A percentile compares a stretch with the other conserved stretches of the same genome.
Evolutionary conservation across 2,113 vertebrate species (phyloP).

Genomic region (Halichoerus grypus): DNA sequence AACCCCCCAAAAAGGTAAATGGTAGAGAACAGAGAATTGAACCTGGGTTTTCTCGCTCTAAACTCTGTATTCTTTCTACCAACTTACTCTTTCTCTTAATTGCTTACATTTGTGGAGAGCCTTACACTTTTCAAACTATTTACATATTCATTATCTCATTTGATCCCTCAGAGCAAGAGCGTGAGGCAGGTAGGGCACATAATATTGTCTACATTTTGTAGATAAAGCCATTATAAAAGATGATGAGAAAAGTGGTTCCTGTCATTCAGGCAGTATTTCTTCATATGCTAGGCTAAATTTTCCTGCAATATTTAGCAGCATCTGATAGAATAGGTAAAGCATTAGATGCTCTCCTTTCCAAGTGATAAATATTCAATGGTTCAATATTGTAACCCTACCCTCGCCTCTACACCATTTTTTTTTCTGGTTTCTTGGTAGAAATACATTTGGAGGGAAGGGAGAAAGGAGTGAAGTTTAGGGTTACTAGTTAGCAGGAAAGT

Average conservation of each 20-base stretch:
- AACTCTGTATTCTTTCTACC: not conserved
- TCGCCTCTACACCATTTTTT: not conserved
- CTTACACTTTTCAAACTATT: conserved; percentile 30
- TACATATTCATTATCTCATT: conserved; percentile 64
- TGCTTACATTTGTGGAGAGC: conserved; percentile 9
- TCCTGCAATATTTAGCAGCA: conserved; percentile 48
- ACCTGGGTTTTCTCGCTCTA: not conserved
- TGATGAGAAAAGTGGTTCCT: conserved; percentile 70
- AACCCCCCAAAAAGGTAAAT: not conserved
- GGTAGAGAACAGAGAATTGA: not conserved
- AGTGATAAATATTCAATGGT: conserved; percentile 6
- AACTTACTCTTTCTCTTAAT: not conserved
- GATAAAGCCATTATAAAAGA: conserved; percentile 70
- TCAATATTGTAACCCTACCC: not conserved
- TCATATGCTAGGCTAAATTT: conserved; percentile 7
- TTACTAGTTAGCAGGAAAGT: not conserved
- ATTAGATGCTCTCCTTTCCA: not conserved
- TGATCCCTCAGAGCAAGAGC: conserved; percentile 12
- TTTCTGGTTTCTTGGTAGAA: not conserved
- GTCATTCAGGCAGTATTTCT: conserved; percentile 54
- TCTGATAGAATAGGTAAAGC: not conserved
- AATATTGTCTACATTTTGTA: conserved; percentile 61
- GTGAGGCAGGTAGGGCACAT: not conserved
- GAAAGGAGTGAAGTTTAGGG: not conserved
- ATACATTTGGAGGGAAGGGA: not conserved